A percentile compares a stretch with the other conserved stretches of the same genome.
These are phyloP conservation scores for Erythrolamprus reginae DNA, from an alignment of 2,113 vertebrate species.

Conservation along the genomic window DNA sequence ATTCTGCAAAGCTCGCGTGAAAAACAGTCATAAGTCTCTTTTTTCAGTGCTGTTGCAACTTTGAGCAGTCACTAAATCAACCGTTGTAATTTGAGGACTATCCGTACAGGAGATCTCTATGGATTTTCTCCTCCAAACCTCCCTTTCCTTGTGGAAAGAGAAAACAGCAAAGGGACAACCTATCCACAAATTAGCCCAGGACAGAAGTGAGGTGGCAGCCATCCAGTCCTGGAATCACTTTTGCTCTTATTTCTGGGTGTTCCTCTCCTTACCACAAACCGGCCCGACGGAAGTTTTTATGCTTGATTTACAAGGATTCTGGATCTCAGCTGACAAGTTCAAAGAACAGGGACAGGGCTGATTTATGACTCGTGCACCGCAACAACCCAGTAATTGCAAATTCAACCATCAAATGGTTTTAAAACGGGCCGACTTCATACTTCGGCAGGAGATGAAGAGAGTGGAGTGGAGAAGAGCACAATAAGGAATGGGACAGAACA, in stretches of 20 bases:
- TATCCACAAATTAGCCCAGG: slow-evolving; percentile 16
- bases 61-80: not conserved
- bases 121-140: not conserved
- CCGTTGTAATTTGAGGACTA: not conserved
- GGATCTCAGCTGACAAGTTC: slow-evolving; percentile 42
- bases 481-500: too few relatives aligned
- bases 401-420: slow-evolving; percentile 58
- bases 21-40: not conserved
- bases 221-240: slow-evolving; percentile 48
- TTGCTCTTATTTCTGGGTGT: slow-evolving; percentile 13
- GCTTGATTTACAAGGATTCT: slow-evolving; percentile 54
- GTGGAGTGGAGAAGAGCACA: too few relatives aligned
- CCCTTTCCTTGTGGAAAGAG: not conserved
- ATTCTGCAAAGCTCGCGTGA: not conserved
- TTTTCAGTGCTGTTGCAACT: not conserved
- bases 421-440: not conserved
- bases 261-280: slow-evolving; percentile 35
- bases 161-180: not conserved
- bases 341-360: slow-evolving; percentile 62
- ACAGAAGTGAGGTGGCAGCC: slow-evolving; percentile 53
- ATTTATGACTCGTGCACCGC: slow-evolving; percentile 66
- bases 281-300: slow-evolving; percentile 33
- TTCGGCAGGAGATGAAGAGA: not conserved
- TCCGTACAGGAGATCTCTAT: rapidly evolving
- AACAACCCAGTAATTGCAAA: slow-evolving; percentile 58